phyloP scores from a whole-genome alignment of 2,888 invertebrate species.

The Platynereis dumerilii region DNA sequence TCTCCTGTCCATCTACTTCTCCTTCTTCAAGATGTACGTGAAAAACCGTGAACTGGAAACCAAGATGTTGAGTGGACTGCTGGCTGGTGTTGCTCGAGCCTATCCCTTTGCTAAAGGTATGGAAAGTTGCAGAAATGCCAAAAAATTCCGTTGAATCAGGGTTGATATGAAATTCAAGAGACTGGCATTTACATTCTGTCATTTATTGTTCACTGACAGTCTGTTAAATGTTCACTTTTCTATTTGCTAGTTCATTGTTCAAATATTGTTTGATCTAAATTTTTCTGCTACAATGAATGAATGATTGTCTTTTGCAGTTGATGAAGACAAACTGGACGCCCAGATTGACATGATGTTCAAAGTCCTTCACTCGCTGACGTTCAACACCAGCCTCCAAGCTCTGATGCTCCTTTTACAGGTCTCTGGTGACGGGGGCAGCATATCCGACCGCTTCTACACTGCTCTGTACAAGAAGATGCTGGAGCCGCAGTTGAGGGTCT shows the following conservation, averaged over 20 bases:
- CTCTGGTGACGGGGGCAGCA: slow-evolving; percentile 56
- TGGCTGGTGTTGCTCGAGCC: slow-evolving; percentile 83
- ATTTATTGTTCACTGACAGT: too few species aligned
- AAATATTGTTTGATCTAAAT: too few species aligned
- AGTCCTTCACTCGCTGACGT: slow-evolving; percentile 80
- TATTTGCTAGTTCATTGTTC: too few species aligned
- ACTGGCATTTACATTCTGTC: too few species aligned
- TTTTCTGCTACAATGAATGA: too few species aligned
- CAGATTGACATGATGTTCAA: slow-evolving; percentile 81
- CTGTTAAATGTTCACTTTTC: too few species aligned
- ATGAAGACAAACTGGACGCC: slow-evolving; percentile 64
- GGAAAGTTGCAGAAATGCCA: slow-evolving; percentile 25
- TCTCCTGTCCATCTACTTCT: slow-evolving; percentile 89
- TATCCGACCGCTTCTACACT: slow-evolving; percentile 72
- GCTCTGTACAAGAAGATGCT: slow-evolving; percentile 87
- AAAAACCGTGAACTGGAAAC: slow-evolving; percentile 78
- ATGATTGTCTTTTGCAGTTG: slow-evolving; percentile 49
- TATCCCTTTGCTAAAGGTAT: slow-evolving; percentile 80
- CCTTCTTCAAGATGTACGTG: slow-evolving; percentile 84
- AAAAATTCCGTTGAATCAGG: too few species aligned
- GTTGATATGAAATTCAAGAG: too few species aligned
- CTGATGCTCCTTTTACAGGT: slow-evolving; percentile 73
- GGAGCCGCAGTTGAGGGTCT: slow-evolving; percentile 73
- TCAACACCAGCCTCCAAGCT: slow-evolving; percentile 72
- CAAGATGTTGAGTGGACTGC: slow-evolving; percentile 81